Conservation (phyloP, 2,113 vertebrate genomes). For the Clinocottus analis region DNA sequence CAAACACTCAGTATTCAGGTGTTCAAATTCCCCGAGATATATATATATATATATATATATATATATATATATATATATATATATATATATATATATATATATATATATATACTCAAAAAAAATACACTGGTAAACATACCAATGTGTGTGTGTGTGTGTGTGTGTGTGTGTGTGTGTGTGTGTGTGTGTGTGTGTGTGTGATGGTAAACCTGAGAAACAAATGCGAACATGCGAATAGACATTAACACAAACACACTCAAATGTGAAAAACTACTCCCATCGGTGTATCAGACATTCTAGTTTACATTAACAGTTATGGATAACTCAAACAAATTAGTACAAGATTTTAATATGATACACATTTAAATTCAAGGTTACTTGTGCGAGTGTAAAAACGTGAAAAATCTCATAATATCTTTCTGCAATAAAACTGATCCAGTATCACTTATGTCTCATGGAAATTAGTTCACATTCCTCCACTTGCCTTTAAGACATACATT, state of each 20-base stretch:
- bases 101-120: conserved; percentile 16
- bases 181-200: too few species aligned
- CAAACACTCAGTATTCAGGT: conserved; percentile 63
- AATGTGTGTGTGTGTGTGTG: too few species aligned
- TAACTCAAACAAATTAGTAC: neutral
- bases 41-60: conserved; percentile 41
- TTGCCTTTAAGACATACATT: conserved; percentile 36
- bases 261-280: neutral
- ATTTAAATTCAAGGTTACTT: conserved; percentile 13
- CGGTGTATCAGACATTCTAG: neutral
- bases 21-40: conserved; percentile 71
- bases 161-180: too few species aligned
- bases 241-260: conserved; percentile 1
- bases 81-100: conserved; percentile 48
- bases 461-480: conserved; percentile 49
- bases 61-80: conserved; percentile 46
- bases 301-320: neutral
- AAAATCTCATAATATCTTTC: neutral
- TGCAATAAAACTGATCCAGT: neutral
- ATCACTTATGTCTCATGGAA: conserved; percentile 19
- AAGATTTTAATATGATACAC: conserved; percentile 1
- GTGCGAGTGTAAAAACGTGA: neutral
- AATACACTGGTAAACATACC: too few species aligned
- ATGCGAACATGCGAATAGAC: conserved; percentile 27
- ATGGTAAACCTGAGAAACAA: too few species aligned